These are phyloP conservation scores for Onthophagus sagittarius DNA, from an alignment of 2,888 invertebrate genomes.

Conservation along the genomic window DNA sequence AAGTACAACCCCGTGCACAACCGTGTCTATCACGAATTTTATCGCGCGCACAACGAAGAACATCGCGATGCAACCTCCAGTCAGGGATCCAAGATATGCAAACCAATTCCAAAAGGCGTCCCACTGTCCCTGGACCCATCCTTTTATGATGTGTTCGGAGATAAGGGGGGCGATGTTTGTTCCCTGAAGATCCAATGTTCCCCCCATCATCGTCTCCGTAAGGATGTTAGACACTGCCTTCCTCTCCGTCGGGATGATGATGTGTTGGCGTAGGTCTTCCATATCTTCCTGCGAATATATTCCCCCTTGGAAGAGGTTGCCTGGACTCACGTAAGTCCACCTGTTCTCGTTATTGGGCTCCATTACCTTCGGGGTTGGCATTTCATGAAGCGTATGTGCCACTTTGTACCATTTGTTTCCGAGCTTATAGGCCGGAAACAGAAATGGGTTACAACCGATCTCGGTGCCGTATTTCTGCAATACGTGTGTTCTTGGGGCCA, in stretches of 20 bases:
- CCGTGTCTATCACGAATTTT: no score
- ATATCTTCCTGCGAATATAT: constrained; percentile 9
- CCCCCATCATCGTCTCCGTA: constrained; percentile 7
- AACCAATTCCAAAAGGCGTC: not conserved
- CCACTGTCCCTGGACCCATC: constrained; percentile 6
- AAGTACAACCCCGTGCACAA: constrained; percentile 7
- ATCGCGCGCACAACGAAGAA: not conserved
- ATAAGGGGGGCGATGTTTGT: not conserved
- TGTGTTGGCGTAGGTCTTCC: constrained; percentile 1
- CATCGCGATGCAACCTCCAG: not conserved
- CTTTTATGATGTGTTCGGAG: not conserved
- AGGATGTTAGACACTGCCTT: constrained; percentile 9
- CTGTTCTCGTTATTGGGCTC: not conserved
- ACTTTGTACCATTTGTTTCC: constrained; percentile 20
- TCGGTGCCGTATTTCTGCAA: constrained; percentile 19
- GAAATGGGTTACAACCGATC: constrained; percentile 21
- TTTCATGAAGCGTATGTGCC: constrained; percentile 2
- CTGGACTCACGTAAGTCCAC: constrained; percentile 6
- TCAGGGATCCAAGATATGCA: not conserved
- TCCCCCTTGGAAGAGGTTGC: not conserved
- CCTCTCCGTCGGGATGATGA: constrained; percentile 9
- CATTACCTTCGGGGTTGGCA: constrained; percentile 9
- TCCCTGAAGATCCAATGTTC: not conserved
- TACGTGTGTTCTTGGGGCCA: constrained; percentile 20
- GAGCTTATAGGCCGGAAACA: constrained; percentile 21